Evolutionary conservation across 2,113 vertebrate genomes (phyloP).

Genomic region (Struthio camelus): DNA sequence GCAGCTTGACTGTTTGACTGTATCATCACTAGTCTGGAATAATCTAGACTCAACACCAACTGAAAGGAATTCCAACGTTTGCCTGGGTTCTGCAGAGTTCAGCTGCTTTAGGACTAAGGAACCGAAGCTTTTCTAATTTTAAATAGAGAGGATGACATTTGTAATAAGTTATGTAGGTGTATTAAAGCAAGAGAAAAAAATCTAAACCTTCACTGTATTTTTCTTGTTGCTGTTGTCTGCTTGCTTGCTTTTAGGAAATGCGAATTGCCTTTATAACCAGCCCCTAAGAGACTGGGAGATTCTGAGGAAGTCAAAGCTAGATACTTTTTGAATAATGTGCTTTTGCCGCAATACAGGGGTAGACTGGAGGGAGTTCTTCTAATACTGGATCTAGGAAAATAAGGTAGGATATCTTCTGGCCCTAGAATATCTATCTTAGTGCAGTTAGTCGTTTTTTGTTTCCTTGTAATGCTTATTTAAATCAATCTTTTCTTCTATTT

Average conservation of each 20-base stretch:
- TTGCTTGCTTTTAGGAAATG: not conserved
- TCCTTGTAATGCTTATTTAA: not conserved
- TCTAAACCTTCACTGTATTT: not conserved
- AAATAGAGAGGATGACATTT: not conserved
- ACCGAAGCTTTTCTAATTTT: not conserved
- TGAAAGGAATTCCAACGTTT: conserved; percentile 1
- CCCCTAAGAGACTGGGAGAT: not conserved
- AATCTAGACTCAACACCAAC: conserved; percentile 20
- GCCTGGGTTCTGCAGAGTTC: not conserved
- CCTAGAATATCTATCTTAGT: not conserved
- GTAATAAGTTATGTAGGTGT: not conserved
- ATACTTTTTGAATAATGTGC: not conserved
- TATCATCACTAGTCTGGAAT: conserved; percentile 27
- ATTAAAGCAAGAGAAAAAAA: not conserved
- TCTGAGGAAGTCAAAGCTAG: not conserved
- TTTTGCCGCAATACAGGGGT: not conserved
- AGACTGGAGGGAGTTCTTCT: not conserved
- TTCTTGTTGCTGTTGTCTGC: not conserved
- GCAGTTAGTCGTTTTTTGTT: not conserved
- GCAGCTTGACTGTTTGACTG: conserved; percentile 25
- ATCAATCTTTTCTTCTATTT: not conserved
- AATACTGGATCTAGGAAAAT: not conserved
- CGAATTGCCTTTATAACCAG: not conserved
- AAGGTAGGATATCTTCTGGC: not conserved
- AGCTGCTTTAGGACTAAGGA: not conserved